Conservation (phyloP, 2,888 invertebrate genomes). For the Drosophila stalkeri region DNA sequence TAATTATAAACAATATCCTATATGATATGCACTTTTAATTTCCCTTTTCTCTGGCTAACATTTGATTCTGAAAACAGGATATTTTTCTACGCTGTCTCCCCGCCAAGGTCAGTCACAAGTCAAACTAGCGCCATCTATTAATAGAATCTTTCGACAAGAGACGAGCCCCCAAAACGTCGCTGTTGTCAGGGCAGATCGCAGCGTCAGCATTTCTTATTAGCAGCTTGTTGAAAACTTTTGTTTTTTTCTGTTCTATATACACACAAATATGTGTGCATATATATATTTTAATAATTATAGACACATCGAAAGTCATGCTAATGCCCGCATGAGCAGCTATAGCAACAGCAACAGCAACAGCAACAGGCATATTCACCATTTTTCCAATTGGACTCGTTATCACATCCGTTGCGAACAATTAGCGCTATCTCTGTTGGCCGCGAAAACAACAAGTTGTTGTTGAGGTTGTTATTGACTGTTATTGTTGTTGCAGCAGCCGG, state of each 20-base stretch:
- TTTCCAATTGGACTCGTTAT: conserved; percentile 59
- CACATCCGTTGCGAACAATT: conserved; percentile 73
- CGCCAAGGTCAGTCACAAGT: conserved; percentile 36
- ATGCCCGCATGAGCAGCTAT: conserved; percentile 43
- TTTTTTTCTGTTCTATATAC: conserved; percentile 30
- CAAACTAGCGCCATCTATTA: conserved; percentile 31
- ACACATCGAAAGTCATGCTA: conserved; percentile 40
- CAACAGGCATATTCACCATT: conserved; percentile 21
- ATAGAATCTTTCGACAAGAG: conserved; percentile 23
- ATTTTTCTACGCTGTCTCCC: not conserved
- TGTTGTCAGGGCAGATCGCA: conserved; percentile 61
- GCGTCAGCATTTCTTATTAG: conserved; percentile 30
- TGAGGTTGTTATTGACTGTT: conserved; percentile 13
- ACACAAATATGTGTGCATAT: not conserved
- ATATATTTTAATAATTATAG: conserved; percentile 6
- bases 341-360: conserved; percentile 29
- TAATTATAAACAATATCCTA: not conserved
- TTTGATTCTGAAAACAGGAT: not conserved
- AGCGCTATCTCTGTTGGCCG: conserved; percentile 66
- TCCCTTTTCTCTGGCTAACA: not conserved
- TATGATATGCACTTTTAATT: not conserved
- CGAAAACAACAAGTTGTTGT: conserved; percentile 58
- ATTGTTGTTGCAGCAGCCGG: conserved; percentile 27
- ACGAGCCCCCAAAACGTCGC: conserved; percentile 22
- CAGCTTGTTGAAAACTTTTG: conserved; percentile 17